Evolutionary conservation across 2,113 vertebrate genomes (phyloP).

Genomic region (Otis tarda): DNA sequence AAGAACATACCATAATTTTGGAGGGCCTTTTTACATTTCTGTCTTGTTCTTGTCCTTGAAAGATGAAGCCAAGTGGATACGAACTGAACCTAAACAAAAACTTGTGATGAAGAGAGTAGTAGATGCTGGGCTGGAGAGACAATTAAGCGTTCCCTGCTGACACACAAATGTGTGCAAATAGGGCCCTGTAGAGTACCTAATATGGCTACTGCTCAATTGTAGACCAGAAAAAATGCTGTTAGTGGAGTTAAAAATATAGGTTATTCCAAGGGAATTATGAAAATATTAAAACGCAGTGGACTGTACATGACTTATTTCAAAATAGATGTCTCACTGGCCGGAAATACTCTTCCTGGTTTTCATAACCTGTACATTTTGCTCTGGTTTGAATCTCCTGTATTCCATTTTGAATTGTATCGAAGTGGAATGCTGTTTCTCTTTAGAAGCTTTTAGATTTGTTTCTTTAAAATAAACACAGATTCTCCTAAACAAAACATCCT

Average conservation of each 20-base stretch:
- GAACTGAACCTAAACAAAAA: neutral
- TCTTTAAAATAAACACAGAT: neutral
- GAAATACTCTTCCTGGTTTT: neutral
- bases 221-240: neutral
- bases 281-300: neutral
- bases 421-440: neutral
- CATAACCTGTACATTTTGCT: neutral
- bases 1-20: neutral
- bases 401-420: neutral
- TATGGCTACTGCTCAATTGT: neutral
- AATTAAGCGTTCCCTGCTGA: neutral
- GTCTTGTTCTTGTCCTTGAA: neutral
- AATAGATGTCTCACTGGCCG: neutral
- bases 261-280: neutral
- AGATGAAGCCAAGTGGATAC: neutral
- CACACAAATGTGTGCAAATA: neutral
- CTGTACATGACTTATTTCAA: neutral
- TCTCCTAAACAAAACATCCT: neutral
- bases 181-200: neutral
- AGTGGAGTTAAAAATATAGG: neutral
- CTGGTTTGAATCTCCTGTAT: neutral
- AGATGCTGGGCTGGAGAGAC: neutral
- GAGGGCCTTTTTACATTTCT: neutral
- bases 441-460: neutral
- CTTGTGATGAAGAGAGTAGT: neutral